Evolutionary conservation across 1,140 invertebrate species (phyloP).

Genomic region (Bombus balteatus): DNA sequence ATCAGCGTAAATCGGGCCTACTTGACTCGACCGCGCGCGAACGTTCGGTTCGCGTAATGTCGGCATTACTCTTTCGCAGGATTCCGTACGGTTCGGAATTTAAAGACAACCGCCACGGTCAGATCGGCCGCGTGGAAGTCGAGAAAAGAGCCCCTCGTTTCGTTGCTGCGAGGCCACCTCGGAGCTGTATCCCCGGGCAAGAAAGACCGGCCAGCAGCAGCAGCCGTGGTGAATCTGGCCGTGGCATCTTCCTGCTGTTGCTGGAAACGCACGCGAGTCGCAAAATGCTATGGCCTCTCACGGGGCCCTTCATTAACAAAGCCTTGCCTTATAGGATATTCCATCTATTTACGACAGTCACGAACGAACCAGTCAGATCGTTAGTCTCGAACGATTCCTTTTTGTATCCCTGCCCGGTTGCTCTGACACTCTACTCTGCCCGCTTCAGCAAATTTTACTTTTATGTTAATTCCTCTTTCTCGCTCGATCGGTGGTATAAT

Average conservation of each 20-base stretch:
- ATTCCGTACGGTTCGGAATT: constrained; percentile 61
- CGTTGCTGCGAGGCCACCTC: constrained; percentile 39
- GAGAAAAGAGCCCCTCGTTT: constrained; percentile 3
- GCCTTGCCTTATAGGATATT: constrained; percentile 68
- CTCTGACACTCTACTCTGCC: no score
- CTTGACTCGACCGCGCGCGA: constrained; percentile 11
- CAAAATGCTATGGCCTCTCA: constrained; percentile 52
- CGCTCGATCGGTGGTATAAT: not conserved
- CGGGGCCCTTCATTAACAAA: constrained; percentile 66
- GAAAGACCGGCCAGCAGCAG: constrained; percentile 20
- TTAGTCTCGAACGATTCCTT: constrained; percentile 55
- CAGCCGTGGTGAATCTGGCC: constrained; percentile 54
- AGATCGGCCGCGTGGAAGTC: constrained; percentile 51
- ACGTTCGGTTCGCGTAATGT: constrained; percentile 30
- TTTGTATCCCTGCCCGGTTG: constrained; percentile 24
- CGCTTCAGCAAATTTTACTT: not conserved
- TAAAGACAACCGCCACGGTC: constrained; percentile 40
- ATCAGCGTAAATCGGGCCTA: constrained; percentile 52
- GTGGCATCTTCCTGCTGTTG: constrained; percentile 55
- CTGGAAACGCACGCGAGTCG: constrained; percentile 66
- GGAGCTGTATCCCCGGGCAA: constrained; percentile 31
- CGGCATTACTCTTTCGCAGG: constrained; percentile 51
- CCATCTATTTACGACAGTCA: constrained; percentile 70
- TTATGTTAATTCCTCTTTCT: not conserved
- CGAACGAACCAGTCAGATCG: constrained; percentile 57